phyloP scores from a whole-genome alignment of 2,113 vertebrate species.

The Catharus minimus region DNA sequence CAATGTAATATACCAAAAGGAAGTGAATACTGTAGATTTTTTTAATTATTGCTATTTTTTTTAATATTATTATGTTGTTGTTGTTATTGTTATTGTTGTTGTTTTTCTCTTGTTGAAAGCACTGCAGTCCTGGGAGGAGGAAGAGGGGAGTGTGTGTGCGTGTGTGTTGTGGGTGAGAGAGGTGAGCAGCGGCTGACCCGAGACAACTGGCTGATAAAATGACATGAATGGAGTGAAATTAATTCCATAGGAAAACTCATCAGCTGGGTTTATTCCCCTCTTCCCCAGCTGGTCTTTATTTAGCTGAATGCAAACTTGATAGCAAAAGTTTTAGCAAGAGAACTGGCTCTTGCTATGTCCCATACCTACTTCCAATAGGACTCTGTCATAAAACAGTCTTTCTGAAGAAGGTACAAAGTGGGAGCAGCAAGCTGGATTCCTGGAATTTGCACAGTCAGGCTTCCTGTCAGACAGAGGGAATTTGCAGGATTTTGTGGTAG shows the following conservation, averaged over 20 bases:
- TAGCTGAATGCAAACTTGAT: slow-evolving; percentile 36
- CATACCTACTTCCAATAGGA: not conserved
- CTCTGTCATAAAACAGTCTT: not conserved
- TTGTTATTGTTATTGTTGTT: not conserved
- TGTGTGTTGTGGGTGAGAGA: slow-evolving; percentile 30
- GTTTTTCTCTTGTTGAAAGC: slow-evolving; percentile 70
- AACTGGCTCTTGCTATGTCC: slow-evolving; percentile 4
- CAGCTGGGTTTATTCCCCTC: slow-evolving; percentile 39
- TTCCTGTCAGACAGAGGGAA: slow-evolving; percentile 16
- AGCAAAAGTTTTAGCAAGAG: not conserved
- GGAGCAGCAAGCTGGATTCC: slow-evolving; percentile 11
- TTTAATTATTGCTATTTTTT: slow-evolving; percentile 81
- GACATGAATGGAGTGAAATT: slow-evolving; percentile 10
- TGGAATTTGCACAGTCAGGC: slow-evolving; percentile 50
- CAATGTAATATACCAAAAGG: slow-evolving; percentile 78
- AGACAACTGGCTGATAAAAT: slow-evolving; percentile 9
- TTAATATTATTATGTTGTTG: slow-evolving; percentile 41
- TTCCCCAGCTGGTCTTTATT: slow-evolving; percentile 43
- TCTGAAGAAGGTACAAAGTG: not conserved
- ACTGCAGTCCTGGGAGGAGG: slow-evolving; percentile 70
- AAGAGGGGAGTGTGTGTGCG: slow-evolving; percentile 40
- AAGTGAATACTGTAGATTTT: slow-evolving; percentile 81
- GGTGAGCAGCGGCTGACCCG: not conserved
- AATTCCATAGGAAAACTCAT: slow-evolving; percentile 50
- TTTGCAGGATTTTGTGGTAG: slow-evolving; percentile 56